Evolutionary conservation across 2,113 vertebrate species (phyloP), one percentile per base, ranked within the genome.

Genomic region (Vidua macroura): DNA sequence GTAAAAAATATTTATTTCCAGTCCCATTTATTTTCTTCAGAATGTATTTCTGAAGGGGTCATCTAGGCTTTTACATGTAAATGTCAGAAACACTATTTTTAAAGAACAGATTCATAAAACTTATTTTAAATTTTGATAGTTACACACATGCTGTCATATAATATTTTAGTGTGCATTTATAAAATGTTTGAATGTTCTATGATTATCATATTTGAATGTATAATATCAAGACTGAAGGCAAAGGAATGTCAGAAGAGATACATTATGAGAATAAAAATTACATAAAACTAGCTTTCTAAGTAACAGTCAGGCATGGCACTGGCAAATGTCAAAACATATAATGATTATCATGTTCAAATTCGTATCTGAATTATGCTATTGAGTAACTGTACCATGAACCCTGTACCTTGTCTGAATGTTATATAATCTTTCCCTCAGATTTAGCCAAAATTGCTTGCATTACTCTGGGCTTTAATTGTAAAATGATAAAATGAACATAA

Each of bases 261-360:
- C 1, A 63, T 31, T 52, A 74, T 35, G 14, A 70, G 68, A 86
- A 80, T 73, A 68, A 93, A 83, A 93, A 85, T 52, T 64, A 43
- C 62, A 81, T 62, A 83, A 62, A 95, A 53, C 55, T 83, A 53
- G 24, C 20, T 69, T 77, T 86, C 64, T 49, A 62, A 83, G 41
- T 88, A 95, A 62, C 30, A 84, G 62, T 48, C 44, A 60, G 46
- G n/a, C 51, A 58, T 51, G 51, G 51, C 25, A 70, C 51, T 77
- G 55, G 51, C 37, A 92, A 88, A 37, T 92, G 76, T 86, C 80
- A 90, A 88, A 90, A 80, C n/a, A 77, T 58, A 83, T 83, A 44
- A 83, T 23, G 21, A 60, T 83, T 76, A 80, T 77, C 37, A 37
- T 77, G 67, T 86, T 53, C 30, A 77, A 76, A 73, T 92, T 86